Percentiles rank a stretch among this genome's conserved stretches.
These are phyloP conservation scores for Calyptomena viridis DNA, from an alignment of 2,113 vertebrate genomes.

Conservation along the genomic window DNA sequence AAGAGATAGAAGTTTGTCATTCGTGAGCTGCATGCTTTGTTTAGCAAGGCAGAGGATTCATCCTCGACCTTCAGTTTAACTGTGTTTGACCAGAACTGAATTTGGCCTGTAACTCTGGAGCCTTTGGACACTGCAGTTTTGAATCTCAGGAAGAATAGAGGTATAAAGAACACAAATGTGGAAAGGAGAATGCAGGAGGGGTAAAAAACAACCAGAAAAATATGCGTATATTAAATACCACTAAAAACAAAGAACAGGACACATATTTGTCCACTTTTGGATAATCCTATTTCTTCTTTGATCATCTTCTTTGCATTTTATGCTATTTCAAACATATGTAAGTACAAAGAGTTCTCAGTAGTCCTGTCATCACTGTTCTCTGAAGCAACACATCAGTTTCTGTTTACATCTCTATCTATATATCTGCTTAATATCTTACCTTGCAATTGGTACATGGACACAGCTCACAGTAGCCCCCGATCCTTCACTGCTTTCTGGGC, in stretches of 20 bases:
- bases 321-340: not conserved
- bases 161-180: not conserved
- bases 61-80: not conserved
- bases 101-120: not conserved
- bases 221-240: not conserved
- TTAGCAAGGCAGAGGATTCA: not conserved
- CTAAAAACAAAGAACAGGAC: not conserved
- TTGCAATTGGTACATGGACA: not conserved
- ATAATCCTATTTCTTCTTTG: not conserved
- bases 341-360: not conserved
- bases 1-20: not conserved
- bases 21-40: not conserved
- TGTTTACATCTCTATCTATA: not conserved
- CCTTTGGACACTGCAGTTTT: not conserved
- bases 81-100: not conserved
- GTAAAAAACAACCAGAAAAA: not conserved
- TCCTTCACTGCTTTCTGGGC: not conserved
- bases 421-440: not conserved
- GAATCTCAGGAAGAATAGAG: not conserved
- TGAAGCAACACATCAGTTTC: not conserved
- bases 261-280: not conserved
- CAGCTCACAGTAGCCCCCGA: not conserved
- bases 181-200: rapidly evolving
- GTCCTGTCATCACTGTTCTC: not conserved
- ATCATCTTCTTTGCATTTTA: not conserved